A percentile compares a stretch with the other conserved stretches of the same genome.
phyloP scores from a whole-genome alignment of 2,888 invertebrate species.

The Chrysolina oricalcia region DNA sequence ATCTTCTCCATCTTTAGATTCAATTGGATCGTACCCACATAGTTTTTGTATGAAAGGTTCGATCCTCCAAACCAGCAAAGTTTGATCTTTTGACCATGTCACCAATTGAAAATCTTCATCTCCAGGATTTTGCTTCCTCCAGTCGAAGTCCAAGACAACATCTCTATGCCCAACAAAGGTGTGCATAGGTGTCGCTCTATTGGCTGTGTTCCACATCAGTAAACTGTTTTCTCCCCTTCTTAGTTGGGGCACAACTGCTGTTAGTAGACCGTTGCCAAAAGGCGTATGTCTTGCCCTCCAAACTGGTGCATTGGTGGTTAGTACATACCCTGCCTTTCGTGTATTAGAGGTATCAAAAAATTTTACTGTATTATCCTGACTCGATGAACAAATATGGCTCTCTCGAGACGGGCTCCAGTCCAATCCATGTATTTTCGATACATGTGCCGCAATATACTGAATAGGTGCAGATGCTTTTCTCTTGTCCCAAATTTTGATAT shows the following conservation, averaged over 20 bases:
- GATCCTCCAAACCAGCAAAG: slow-evolving; percentile 91
- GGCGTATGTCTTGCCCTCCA: slow-evolving; percentile 90
- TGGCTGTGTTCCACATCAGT: slow-evolving; percentile 83
- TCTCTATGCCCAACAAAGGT: slow-evolving; percentile 96
- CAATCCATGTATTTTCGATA: slow-evolving; percentile 91
- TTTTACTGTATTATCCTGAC: slow-evolving; percentile 96
- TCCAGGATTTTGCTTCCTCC: slow-evolving; percentile 82
- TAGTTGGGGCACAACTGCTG: slow-evolving; percentile 93
- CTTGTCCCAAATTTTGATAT: slow-evolving; percentile 96
- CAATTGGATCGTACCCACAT: slow-evolving; percentile 82
- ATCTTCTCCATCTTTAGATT: slow-evolving; percentile 53
- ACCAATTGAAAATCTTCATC: slow-evolving; percentile 86
- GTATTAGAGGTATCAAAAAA: slow-evolving; percentile 94
- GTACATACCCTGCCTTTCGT: slow-evolving; percentile 86
- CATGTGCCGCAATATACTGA: slow-evolving; percentile 94
- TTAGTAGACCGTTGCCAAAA: slow-evolving; percentile 93
- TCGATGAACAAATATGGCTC: slow-evolving; percentile 90
- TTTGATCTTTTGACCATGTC: slow-evolving; percentile 97
- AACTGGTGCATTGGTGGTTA: slow-evolving; percentile 89
- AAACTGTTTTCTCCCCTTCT: slow-evolving; percentile 90
- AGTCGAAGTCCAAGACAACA: slow-evolving; percentile 95
- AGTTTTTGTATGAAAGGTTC: slow-evolving; percentile 88
- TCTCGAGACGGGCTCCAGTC: slow-evolving; percentile 94
- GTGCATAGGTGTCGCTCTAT: slow-evolving; percentile 85
- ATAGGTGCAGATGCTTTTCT: slow-evolving; percentile 90